phyloP scores from a whole-genome alignment of 2,888 invertebrate species.

The Autographa gamma region DNA sequence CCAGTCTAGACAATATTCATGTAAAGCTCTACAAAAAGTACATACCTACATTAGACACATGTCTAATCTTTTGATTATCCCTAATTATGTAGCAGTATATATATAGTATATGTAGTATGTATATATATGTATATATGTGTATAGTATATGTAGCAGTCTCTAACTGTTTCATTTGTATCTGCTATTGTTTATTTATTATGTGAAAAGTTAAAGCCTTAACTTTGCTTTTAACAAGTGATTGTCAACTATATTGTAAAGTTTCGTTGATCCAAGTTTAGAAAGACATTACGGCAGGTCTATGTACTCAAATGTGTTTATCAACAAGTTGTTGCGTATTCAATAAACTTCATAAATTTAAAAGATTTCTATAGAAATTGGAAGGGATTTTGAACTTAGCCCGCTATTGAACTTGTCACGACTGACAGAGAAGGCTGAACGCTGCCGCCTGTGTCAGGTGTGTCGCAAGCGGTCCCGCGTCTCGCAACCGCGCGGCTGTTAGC shows the following conservation, averaged over 20 bases:
- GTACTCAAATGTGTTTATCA: background rate
- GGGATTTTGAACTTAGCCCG: conserved; percentile 13
- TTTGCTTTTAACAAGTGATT: background rate
- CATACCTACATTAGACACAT: too few species aligned
- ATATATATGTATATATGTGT: too few species aligned
- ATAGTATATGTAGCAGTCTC: too few species aligned
- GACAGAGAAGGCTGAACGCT: conserved; percentile 54
- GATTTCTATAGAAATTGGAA: conserved; percentile 9
- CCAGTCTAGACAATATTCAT: background rate
- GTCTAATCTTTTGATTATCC: background rate
- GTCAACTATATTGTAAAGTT: background rate
- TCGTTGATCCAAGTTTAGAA: background rate
- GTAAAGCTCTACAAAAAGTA: too few species aligned
- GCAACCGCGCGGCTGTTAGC: conserved; percentile 40
- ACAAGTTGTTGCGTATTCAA: background rate
- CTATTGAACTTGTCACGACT: conserved; percentile 54
- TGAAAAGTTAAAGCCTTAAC: too few species aligned
- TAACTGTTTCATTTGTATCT: too few species aligned
- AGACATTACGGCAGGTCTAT: background rate
- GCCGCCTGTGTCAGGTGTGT: conserved; percentile 55
- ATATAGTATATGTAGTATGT: too few species aligned
- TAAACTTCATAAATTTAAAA: conserved; percentile 10
- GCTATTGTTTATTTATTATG: background rate
- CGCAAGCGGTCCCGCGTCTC: conserved; percentile 32
- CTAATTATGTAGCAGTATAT: background rate